Base-by-base conservation (phyloP, 2,797 vertebrate species). In the Crax fasciolata region DNA sequence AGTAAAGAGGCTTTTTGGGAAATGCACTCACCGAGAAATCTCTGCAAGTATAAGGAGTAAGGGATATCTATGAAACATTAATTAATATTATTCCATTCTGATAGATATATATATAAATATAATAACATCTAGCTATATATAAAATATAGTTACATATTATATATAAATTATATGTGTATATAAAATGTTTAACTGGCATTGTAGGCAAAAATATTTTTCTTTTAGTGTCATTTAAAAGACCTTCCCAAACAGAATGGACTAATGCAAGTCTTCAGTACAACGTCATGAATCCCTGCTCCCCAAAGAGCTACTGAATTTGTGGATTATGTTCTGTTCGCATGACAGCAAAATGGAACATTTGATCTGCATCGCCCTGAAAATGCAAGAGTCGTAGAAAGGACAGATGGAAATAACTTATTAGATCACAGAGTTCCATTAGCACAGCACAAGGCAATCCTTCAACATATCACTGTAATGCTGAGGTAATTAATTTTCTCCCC, bases 231-330 rank as follows among this genome's bases (percentile, higher is more conserved):
- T 71, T 49, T 24, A 61, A 70, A 85, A 88, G 20, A 17, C 21
- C 27, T 76, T 70, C 67, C 58, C 55, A 61, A 75, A 48, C 44
- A 72, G 80, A 84, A 58, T 58, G 27, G 35, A 41, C 75, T 94
- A 72, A 57, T 82, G 32, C 21, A 84, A 84, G 51, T 44, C 20
- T 74, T 79, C 49, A 66, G n/a, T 63, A 63, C 7, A 20, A 57
- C 39, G 59, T 90, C 8, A 70, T 13, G 57, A 87, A 63, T 79
- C 28, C 10, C 79, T 84, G 16, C 32, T 93, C 44, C 41, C 39
- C 24, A 38, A 70, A 89, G 70, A 86, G 39, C 32, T 88, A 58
- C 78, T 32, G 30, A 96, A 65, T 35, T 89, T 88, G n/a, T 35
- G 6, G 49, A 63, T 90, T 79, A 28, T 52, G 38, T 93, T 80